Conservation (phyloP, 2,888 invertebrate species). For the Erynnis tages region DNA sequence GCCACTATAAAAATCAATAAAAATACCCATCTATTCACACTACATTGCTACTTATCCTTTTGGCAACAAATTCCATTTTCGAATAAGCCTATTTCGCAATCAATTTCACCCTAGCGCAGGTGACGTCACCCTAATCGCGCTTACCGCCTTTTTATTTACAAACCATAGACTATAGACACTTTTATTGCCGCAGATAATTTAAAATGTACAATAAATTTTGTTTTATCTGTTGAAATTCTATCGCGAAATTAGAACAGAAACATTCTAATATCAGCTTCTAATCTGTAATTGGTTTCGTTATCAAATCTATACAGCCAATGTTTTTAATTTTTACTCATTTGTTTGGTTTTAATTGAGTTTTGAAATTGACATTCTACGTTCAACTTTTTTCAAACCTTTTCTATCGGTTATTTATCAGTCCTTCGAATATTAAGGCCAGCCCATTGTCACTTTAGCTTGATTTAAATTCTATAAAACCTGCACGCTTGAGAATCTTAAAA, state of each 20-base stretch:
- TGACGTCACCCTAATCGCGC: conserved; percentile 20
- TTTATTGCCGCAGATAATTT: conserved; percentile 25
- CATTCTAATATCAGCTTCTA: too few species aligned
- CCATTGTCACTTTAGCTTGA: too few species aligned
- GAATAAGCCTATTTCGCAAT: not conserved
- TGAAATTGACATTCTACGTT: too few species aligned
- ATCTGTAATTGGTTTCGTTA: conserved; percentile 23
- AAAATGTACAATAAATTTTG: conserved; percentile 21
- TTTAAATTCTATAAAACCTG: too few species aligned
- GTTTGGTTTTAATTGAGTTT: conserved; percentile 1
- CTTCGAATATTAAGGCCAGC: too few species aligned
- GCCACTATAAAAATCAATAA: conserved; percentile 22
- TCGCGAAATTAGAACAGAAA: conserved; percentile 16
- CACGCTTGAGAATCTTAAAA: too few species aligned
- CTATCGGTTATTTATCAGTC: too few species aligned
- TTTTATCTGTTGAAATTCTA: conserved; percentile 16
- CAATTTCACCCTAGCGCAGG: conserved; percentile 22
- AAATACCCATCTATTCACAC: not conserved
- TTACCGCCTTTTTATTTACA: conserved; percentile 24
- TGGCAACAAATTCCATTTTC: not conserved
- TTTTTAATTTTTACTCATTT: not conserved
- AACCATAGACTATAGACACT: conserved; percentile 18
- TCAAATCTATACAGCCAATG: not conserved
- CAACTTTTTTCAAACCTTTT: too few species aligned
- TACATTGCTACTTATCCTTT: not conserved